Evolutionary conservation across 2,113 vertebrate species (phyloP), one percentile per base, ranked within the genome.

Genomic region (Heterotis niloticus): DNA sequence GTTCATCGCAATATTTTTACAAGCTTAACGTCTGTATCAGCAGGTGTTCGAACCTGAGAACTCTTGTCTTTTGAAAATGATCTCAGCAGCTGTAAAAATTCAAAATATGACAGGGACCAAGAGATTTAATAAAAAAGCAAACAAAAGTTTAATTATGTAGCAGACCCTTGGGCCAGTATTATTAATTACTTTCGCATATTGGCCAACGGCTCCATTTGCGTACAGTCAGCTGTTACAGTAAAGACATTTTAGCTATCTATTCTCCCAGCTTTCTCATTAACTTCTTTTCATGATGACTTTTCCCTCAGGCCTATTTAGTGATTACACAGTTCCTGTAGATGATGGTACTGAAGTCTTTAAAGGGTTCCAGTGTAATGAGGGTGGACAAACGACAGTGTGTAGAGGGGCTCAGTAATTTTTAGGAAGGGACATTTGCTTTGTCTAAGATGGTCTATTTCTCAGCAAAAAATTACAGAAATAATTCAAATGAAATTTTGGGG

Each of bases 171-270:
- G 83, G 86, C 24, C 82, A 83, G 82, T 83, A 81, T 84, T 89
- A 90, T 90, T 90, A 91, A 90, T 81, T 81, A 51, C 74, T 79
- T 75, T 81, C 78, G 84, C 84, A 74, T 60, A 85, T 80, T 85
- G 88, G 89, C 81, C 82, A 87, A 81, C 85, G 84, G 90, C 26
- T 11, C 28, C 51, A 20, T 77, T n/a, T 29, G 76, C 76, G 59
- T 78, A 78, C 76, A 68, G 51, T 68, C 64, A 68, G 64, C 9
- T 78, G 82, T 87, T 86, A 84, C 86, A 88, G 66, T 81, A 76
- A 82, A 81, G 68, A 80, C 57, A 78, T 59, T 7, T 78, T 26
- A 79, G 17, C 73, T 54, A 59, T 64, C 75, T 56, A 66, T 59
- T 44, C 75, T 77, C n/a, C 10, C 75, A 77, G 75, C 60, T 66